phyloP scores from a whole-genome alignment of 2,888 invertebrate species.

The Mechanitis mazaeus region DNA sequence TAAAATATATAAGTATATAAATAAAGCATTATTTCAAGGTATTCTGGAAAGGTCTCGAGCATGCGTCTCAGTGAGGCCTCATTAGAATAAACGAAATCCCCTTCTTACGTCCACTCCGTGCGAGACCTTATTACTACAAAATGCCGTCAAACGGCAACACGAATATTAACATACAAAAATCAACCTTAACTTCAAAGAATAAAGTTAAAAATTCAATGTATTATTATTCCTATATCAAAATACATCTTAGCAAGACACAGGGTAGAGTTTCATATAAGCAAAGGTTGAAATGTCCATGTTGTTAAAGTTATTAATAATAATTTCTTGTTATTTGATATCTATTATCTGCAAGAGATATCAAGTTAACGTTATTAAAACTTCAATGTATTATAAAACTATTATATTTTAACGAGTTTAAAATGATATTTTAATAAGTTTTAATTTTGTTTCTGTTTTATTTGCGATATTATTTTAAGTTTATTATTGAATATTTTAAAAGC shows the following conservation, averaged over 20 bases:
- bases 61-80: conserved; percentile 62
- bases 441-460: too few species aligned
- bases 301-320: conserved; percentile 58
- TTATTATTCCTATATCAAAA: conserved; percentile 21
- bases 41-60: conserved; percentile 39
- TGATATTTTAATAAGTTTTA: background rate
- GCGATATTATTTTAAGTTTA: too few species aligned
- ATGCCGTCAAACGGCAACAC: conserved; percentile 68
- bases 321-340: conserved; percentile 28
- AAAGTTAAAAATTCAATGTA: conserved; percentile 41
- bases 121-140: conserved; percentile 76
- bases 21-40: conserved; percentile 30
- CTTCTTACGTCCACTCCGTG: conserved; percentile 72
- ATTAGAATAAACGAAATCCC: conserved; percentile 77
- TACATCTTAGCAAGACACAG: conserved; percentile 24
- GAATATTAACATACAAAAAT: conserved; percentile 34
- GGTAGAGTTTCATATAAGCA: conserved; percentile 41
- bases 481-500: too few species aligned
- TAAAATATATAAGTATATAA: conserved; percentile 31
- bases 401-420: background rate
- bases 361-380: conserved; percentile 20
- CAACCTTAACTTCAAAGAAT: conserved; percentile 36
- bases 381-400: background rate
- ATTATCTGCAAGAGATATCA: conserved; percentile 21
- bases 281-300: conserved; percentile 63